phyloP scores from a whole-genome alignment of 2,113 vertebrate genomes.

The Panurus biarmicus region DNA sequence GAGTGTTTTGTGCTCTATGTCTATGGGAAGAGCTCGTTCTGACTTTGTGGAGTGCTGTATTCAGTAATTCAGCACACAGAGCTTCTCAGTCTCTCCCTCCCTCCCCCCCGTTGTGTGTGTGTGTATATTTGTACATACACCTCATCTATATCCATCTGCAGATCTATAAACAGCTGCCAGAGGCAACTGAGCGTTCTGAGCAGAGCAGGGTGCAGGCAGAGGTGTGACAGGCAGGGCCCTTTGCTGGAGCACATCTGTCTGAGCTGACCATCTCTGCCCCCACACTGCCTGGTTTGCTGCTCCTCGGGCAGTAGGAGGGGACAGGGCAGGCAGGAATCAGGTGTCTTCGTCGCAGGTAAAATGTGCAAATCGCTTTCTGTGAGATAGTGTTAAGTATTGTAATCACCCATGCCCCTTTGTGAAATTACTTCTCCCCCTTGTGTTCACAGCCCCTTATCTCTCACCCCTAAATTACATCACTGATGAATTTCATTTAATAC shows the following conservation, averaged over 20 bases:
- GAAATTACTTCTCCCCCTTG: not conserved
- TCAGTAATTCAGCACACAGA: not conserved
- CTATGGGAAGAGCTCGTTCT: not conserved
- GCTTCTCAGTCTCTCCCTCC: not conserved
- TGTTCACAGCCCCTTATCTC: not conserved
- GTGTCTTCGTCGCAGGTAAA: not conserved
- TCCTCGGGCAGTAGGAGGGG: not conserved
- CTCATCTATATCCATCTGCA: rapidly evolving
- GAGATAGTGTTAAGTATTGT: not conserved
- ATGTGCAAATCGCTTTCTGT: not conserved
- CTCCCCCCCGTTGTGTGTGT: not conserved
- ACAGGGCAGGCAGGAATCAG: not conserved
- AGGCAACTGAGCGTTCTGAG: rapidly evolving
- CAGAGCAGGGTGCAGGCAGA: not conserved
- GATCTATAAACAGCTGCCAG: not conserved
- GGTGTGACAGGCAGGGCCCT: not conserved
- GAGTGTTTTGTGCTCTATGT: not conserved
- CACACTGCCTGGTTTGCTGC: not conserved
- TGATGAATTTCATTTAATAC: not conserved
- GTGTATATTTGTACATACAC: not conserved
- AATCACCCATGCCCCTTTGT: not conserved
- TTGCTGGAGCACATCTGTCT: not conserved
- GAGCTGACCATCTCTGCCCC: not conserved
- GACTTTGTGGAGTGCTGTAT: not conserved
- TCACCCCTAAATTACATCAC: not conserved